Evolutionary conservation across 2,797 vertebrate genomes (phyloP), one percentile per base, ranked within the genome.

Genomic region (Lerista edwardsae): DNA sequence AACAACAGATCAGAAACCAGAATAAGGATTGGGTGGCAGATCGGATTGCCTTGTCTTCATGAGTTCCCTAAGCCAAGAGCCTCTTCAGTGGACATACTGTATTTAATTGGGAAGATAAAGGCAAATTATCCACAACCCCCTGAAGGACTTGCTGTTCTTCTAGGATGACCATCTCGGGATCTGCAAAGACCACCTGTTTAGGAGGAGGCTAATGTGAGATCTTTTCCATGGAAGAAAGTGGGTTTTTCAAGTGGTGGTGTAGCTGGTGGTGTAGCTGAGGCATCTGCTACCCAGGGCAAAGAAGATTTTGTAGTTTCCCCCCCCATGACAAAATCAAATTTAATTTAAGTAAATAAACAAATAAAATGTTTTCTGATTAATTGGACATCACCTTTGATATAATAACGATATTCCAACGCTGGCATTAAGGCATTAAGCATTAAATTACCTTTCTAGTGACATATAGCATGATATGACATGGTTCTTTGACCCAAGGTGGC

Each of bases 31-130:
- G 68, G 79, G 51, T 41, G 39, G 8, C n/a, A 62, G 84, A 77
- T 1, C 0, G 0, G 19, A 64, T 5, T 0, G 67, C 77, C 78
- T n/a, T 29, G 0, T 29, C 0, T 9, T 82, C 59, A 29, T 68
- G 1, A 2, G 0, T 29, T 34, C 0, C 44, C 80, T 62, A 0
- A 0, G 71, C 69, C 9, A 39, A 64, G 15, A 4, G 17, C 68
- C 36, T 61, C 41, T 74, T 79, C 57, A 74, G n/a, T 36, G 74
- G 31, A 72, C 27, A 44, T 7, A 61, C 31, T 19, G 36, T 7
- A 61, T 76, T 74, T 75, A 23, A 75, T 29, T 34, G n/a, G 23
- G 57, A 44, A 78, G 31, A 25, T 41, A 51, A 73, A 41, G 17
- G 51, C 41, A 78, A 9, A 21, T 39, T 55, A 39, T 80, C 7